A percentile compares a stretch with the other conserved stretches of the same genome.
These are phyloP conservation scores for Nasonia giraulti DNA, from an alignment of 1,140 invertebrate genomes.

Conservation along the genomic window DNA sequence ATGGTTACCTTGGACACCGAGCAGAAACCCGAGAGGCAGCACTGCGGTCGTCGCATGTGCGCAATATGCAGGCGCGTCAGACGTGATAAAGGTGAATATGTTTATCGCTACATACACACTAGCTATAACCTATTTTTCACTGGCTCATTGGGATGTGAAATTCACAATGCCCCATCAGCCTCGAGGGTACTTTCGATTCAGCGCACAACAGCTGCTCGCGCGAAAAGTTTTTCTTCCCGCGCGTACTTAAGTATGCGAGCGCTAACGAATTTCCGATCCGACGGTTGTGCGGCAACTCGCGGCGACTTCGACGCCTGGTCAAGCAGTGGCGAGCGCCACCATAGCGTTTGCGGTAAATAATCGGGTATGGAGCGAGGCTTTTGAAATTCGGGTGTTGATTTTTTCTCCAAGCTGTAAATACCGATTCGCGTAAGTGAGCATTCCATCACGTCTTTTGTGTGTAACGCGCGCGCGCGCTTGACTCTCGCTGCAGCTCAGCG, in stretches of 20 bases:
- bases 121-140: neutral
- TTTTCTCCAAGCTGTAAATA: neutral
- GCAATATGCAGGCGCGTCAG: conserved; percentile 73
- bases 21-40: conserved; percentile 72
- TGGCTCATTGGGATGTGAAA: too few species aligned
- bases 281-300: neutral
- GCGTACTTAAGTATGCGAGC: too few species aligned
- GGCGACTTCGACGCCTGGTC: conserved; percentile 31
- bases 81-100: conserved; percentile 71
- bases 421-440: neutral
- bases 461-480: too few species aligned
- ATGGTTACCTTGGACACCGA: conserved; percentile 74
- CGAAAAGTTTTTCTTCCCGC: too few species aligned
- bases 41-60: conserved; percentile 72
- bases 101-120: neutral
- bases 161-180: too few species aligned
- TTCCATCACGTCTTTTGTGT: neutral
- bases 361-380: neutral
- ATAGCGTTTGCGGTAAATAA: neutral
- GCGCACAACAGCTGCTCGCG: too few species aligned
- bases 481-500: too few species aligned
- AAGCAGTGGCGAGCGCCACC: too few species aligned
- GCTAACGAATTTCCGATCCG: neutral
- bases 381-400: neutral
- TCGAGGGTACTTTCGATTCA: too few species aligned